Evolutionary conservation across 2,113 vertebrate species (phyloP).

Genomic region (Arizona elegans): DNA sequence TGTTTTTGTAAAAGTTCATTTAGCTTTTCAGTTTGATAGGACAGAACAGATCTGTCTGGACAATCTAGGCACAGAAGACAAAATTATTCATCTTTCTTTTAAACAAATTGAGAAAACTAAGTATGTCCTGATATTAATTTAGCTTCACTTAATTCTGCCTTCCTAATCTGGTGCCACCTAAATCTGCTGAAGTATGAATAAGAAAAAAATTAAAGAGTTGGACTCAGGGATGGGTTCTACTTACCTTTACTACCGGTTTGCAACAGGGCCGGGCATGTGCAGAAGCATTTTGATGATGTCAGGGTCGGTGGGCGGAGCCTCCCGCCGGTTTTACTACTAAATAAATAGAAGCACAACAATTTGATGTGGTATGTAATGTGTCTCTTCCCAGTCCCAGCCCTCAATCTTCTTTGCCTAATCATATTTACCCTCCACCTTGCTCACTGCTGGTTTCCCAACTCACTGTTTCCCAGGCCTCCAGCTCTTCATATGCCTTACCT

Average conservation of each 20-base stretch:
- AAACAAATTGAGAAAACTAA: conserved; percentile 21
- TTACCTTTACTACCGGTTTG: too few species aligned
- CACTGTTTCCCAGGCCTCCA: not conserved
- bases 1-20: conserved; percentile 40
- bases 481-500: not conserved
- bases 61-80: conserved; percentile 29
- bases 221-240: not conserved
- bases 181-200: not conserved
- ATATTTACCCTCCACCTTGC: not conserved
- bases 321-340: not conserved
- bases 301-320: too few species aligned
- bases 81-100: conserved; percentile 44
- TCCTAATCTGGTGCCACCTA: not conserved
- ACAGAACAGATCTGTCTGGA: conserved; percentile 22
- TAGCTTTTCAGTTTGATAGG: conserved; percentile 38
- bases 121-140: conserved; percentile 36
- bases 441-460: not conserved
- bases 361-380: not conserved
- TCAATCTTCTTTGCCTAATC: not conserved
- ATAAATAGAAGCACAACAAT: not conserved
- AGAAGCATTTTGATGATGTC: too few species aligned
- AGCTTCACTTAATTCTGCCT: not conserved
- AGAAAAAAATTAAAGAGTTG: not conserved
- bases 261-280: too few species aligned
- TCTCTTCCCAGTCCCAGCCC: not conserved